Base-by-base conservation (phyloP, 2,797 vertebrate species). In the Pelochelys cantorii region DNA sequence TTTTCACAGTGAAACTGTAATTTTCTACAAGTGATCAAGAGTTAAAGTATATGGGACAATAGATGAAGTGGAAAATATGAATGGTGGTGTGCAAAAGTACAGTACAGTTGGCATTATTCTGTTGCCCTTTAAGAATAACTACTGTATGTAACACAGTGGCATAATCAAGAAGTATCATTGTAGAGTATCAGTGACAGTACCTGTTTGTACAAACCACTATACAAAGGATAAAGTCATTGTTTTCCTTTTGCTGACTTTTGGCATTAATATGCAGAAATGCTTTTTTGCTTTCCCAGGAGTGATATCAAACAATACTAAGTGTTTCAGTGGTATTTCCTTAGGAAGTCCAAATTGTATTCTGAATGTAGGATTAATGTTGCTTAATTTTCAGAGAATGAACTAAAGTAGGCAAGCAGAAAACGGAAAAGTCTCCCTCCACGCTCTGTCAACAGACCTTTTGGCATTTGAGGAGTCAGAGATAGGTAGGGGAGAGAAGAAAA, bases 311-410 rank as follows among this genome's bases (percentile, higher is more conserved):
- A 95, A 91, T 90, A 94, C 91, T 97, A 97, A 97, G 94, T 95
- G 94, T 96, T 97, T 96, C 89, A 91, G 77, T 92, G 90, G 79
- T 92, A 94, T 98, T 97, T 97, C 92, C 96, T 97, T 95, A 96
- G 94, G 84, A 96, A 96, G 90, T 97, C 93, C 94, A 96, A 95
- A 97, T 97, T 87, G 93, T 95, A 94, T 88, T 96, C 95, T 97
- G 53, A 93, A 55, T 92, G 87, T 95, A 95, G 85, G 92, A 59
- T 34, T 85, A 78, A 93, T 91, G 94, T 96, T 97, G 94, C 88
- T 93, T 96, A 85, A 95, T 97, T 97, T 95, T 94, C 95, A 96
- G 95, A 96, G 92, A 95, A 93, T 92, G 88, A 93, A 89, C 93
- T 93, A 95, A 92, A 88, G 90, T 96, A 91, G 82, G 94, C 31